A percentile compares a stretch with the other conserved stretches of the same genome.
phyloP scores from a whole-genome alignment of 2,888 invertebrate species.

The Thalpophila matura region DNA sequence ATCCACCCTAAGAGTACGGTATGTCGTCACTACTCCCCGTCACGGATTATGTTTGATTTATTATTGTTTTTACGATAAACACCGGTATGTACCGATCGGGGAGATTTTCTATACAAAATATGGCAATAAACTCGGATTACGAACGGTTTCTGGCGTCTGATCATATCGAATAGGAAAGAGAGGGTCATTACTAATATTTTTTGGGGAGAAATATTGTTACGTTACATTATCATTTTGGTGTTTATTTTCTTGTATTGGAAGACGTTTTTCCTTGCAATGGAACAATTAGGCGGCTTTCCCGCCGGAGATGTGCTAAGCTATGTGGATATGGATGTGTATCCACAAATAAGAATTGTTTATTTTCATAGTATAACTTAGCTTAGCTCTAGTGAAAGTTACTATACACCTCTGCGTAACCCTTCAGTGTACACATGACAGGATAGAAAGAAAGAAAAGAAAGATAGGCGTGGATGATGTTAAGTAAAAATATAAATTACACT shows the following conservation, averaged over 20 bases:
- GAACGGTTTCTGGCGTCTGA: background rate
- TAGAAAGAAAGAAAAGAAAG: too few species aligned
- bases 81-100: slow-evolving; percentile 17
- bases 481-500: too few species aligned
- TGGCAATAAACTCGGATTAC: slow-evolving; percentile 36
- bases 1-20: slow-evolving; percentile 12
- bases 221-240: background rate
- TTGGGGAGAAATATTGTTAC: background rate
- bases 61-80: slow-evolving; percentile 56
- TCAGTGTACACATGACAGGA: too few species aligned
- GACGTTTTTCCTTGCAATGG: too few species aligned
- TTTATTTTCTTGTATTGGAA: background rate
- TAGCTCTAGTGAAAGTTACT: too few species aligned
- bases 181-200: slow-evolving; percentile 1
- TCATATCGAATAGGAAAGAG: slow-evolving; percentile 22
- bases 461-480: too few species aligned
- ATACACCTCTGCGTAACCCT: too few species aligned
- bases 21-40: slow-evolving; percentile 25
- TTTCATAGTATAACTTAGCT: too few species aligned
- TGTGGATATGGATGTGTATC: too few species aligned
- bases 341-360: too few species aligned
- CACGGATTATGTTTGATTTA: slow-evolving; percentile 56
- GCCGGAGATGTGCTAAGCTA: too few species aligned
- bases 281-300: too few species aligned
- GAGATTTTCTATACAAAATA: slow-evolving; percentile 16